These are phyloP conservation scores for Nerophis lumbriciformis DNA, from an alignment of 2,113 vertebrate genomes.

Conservation along the genomic window DNA sequence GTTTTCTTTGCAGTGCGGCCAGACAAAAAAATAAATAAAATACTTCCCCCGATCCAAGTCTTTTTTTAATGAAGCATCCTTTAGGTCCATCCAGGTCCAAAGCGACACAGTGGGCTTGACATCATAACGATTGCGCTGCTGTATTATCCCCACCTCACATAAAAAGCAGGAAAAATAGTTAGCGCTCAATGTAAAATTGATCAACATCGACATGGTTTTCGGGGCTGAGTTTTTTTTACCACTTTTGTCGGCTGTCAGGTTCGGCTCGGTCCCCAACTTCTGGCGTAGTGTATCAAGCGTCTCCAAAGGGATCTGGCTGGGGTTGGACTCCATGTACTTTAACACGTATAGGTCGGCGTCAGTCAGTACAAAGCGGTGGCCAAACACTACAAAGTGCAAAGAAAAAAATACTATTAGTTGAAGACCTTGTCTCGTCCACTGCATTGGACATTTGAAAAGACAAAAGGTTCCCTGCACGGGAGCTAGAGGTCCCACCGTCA, in stretches of 20 bases:
- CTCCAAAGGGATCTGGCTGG: constrained; percentile 69
- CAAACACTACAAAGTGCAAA: constrained; percentile 74
- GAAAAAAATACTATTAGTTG: neutral
- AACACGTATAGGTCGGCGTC: constrained; percentile 80
- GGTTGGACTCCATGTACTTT: constrained; percentile 78
- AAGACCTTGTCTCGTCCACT: neutral
- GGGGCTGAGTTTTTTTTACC: constrained; percentile 19
- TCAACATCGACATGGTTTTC: neutral
- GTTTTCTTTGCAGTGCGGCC: neutral
- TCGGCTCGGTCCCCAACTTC: constrained; percentile 19
- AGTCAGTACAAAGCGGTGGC: constrained; percentile 81
- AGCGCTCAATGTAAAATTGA: neutral
- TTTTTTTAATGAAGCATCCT: neutral
- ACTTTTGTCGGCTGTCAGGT: constrained; percentile 9
- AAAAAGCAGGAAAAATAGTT: neutral
- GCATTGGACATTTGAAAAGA: neutral
- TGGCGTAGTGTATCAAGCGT: constrained; percentile 74
- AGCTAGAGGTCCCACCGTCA: constrained; percentile 71
- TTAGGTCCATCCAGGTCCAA: neutral
- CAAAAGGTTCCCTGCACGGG: neutral
- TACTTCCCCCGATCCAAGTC: neutral
- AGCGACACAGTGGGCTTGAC: neutral
- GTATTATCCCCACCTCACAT: constrained; percentile 18
- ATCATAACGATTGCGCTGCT: constrained; percentile 22
- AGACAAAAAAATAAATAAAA: neutral